phyloP scores from a whole-genome alignment of 2,888 invertebrate species.

The Beris chalybata region DNA sequence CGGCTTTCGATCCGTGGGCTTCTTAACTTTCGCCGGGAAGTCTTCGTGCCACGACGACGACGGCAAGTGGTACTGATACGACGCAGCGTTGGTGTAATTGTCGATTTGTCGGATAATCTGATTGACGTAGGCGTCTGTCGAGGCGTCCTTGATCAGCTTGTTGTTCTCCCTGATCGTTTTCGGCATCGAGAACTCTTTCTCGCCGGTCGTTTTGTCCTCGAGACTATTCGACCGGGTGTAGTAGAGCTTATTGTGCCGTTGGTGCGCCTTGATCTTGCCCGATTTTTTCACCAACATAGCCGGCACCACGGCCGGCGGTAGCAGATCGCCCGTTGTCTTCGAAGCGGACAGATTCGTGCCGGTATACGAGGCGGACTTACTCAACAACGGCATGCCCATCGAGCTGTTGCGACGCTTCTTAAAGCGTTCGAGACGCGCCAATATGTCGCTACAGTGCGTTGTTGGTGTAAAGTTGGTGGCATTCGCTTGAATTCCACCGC shows the following conservation, averaged over 20 bases:
- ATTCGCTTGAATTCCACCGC: too few species aligned
- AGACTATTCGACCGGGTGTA: conserved; percentile 29
- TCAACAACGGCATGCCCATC: conserved; percentile 28
- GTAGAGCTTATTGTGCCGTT: conserved; percentile 27
- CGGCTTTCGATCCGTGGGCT: too few species aligned
- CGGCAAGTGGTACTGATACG: neutral
- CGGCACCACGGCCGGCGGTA: neutral
- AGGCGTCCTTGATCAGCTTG: neutral
- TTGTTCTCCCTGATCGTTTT: neutral
- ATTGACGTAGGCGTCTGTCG: neutral
- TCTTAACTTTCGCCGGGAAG: too few species aligned
- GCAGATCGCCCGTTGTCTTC: neutral
- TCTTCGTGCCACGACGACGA: neutral
- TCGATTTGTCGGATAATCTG: neutral
- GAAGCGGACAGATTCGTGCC: neutral
- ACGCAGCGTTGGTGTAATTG: neutral
- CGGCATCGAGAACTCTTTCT: neutral
- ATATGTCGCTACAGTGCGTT: neutral
- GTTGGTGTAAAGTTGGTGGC: neutral
- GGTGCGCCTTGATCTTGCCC: conserved; percentile 2
- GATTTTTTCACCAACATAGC: neutral
- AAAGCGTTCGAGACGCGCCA: neutral
- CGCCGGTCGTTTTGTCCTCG: conserved; percentile 8
- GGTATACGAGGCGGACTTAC: conserved; percentile 30
- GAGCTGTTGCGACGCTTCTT: conserved; percentile 38